Conservation (phyloP, 1,140 invertebrate species). For the Neotoxoptera formosana region DNA sequence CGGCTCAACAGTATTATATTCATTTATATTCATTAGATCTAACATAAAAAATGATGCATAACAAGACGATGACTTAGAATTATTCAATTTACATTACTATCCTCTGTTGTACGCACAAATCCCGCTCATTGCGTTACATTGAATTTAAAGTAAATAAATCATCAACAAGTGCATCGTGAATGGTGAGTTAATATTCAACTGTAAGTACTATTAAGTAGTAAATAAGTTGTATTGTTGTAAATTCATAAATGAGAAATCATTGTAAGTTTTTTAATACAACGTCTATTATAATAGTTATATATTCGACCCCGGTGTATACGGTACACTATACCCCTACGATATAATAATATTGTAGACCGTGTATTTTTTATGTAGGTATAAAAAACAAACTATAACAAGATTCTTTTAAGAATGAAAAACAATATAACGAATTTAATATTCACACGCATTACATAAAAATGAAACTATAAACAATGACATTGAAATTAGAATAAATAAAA, state of each 20-base stretch:
- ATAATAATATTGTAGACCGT: background rate
- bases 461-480: background rate
- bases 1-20: background rate
- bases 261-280: background rate
- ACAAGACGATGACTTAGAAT: background rate
- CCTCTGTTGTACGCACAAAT: constrained; percentile 16
- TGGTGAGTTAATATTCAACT: background rate
- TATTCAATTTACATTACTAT: constrained; percentile 38
- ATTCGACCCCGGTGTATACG: background rate
- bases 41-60: background rate
- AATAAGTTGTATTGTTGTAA: constrained; percentile 43
- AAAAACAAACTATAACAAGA: background rate
- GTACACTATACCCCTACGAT: background rate
- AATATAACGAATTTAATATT: background rate
- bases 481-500: background rate
- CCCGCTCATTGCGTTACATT: background rate
- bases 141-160: constrained; percentile 40
- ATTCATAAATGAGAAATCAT: constrained; percentile 13
- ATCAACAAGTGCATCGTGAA: constrained; percentile 20
- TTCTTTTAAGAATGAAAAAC: background rate
- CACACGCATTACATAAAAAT: background rate
- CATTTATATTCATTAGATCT: too few relatives aligned
- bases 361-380: background rate
- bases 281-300: background rate
- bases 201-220: background rate